Base-by-base conservation (phyloP, 1,140 invertebrate genomes). In the Drosophila pachea region DNA sequence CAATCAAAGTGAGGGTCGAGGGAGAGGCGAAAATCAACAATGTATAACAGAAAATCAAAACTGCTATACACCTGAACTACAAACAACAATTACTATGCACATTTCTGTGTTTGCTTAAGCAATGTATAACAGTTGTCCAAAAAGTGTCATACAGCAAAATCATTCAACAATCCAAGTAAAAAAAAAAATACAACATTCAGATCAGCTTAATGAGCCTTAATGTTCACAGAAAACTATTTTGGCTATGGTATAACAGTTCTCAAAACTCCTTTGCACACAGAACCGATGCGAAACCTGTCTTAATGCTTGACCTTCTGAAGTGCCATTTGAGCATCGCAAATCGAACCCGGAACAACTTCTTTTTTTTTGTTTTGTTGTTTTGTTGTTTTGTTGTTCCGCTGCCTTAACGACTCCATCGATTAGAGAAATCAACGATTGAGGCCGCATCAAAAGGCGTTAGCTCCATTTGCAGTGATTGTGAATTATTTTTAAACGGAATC, bases 341-440 rank as follows among this genome's bases (percentile, higher is more conserved):
- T 22, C 5, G 31, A 56, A 40, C 54, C 53, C 40, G 40, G 54
- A 56, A 56, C 29, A 22, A 22, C 22, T 22, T 22, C 3, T 22
- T 22, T 22, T 22, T 3, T n/a, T n/a, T 22, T 22, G 22, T 22
- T 9, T 43, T 43, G 29, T 7, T 16, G n/a, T 9, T 5, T n/a
- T n/a, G n/a, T 22, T 22, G 22, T 22, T 9, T 43, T 43, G 29
- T 7, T 16, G n/a, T 9, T 5, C n/a, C 7, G 7, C 43, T 45
- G 29, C 29, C 29, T 16, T 45, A 56, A 56, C 43, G 54, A 56
- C 31, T 56, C 31, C 14, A 56, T 45, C 54, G 4, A 43, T 56
- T 45, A 56, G 40, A 45, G 12, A 45, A 56, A 45, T 45, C 3
- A 33, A 9, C 12, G 12, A 56, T 56, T 33, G 7, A 45, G 40